These are phyloP conservation scores for Cotesia congregata DNA, from an alignment of 2,888 invertebrate genomes.

Conservation along the genomic window DNA sequence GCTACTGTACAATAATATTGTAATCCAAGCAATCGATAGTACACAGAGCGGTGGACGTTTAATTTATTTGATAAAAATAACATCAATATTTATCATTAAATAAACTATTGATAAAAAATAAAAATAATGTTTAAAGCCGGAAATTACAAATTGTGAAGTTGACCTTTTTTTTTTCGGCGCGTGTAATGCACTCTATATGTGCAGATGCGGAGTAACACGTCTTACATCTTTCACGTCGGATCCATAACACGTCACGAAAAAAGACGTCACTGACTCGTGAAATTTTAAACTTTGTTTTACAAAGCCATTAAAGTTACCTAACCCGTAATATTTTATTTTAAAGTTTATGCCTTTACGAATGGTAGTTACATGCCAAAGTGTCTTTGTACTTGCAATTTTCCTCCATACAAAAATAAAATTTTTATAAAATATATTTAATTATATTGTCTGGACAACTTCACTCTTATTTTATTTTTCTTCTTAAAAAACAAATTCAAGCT, in stretches of 20 bases:
- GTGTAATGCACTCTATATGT: not conserved
- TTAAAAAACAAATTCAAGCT: too few relatives aligned
- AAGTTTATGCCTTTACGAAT: constrained; percentile 4
- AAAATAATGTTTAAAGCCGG: constrained; percentile 25
- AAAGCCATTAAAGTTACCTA: constrained; percentile 47
- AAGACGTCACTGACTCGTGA: constrained; percentile 19
- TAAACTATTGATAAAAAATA: not conserved
- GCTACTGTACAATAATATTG: constrained; percentile 31
- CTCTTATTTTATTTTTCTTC: not conserved
- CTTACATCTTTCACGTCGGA: constrained; percentile 25
- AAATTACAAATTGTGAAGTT: constrained; percentile 41
- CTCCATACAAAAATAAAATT: constrained; percentile 47
- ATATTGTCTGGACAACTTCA: constrained; percentile 27
- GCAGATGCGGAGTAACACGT: constrained; percentile 23
- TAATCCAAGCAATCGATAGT: constrained; percentile 40
- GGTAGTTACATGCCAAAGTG: constrained; percentile 1
- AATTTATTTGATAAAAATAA: constrained; percentile 24
- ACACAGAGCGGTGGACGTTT: constrained; percentile 43
- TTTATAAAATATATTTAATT: too few relatives aligned
- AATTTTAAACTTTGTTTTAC: constrained; percentile 44
- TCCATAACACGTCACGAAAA: constrained; percentile 9
- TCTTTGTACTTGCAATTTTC: not conserved
- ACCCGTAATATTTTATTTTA: constrained; percentile 44
- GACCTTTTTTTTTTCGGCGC: constrained; percentile 35
- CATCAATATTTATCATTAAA: too few relatives aligned